phyloP scores from a whole-genome alignment of 30 jellyfish, hydroid and myxozoan genomes.

The Hydractinia echinata region DNA sequence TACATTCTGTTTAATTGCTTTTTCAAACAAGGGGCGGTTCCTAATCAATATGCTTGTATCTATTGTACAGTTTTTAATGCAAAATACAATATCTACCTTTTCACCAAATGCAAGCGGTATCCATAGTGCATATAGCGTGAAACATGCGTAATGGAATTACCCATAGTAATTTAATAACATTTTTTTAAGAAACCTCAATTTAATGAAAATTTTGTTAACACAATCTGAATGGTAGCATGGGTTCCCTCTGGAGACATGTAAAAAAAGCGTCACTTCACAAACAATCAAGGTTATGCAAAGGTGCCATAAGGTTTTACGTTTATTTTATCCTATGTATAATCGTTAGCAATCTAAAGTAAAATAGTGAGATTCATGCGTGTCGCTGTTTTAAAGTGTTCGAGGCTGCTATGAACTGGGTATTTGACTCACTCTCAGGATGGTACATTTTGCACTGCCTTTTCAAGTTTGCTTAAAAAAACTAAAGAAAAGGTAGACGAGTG shows the following conservation, averaged over 20 bases:
- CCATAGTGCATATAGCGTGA: too few relatives aligned
- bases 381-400: slow-evolving; percentile 63
- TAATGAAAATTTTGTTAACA: slow-evolving; percentile 45
- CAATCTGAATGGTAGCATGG: slow-evolving; percentile 89
- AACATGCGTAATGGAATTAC: too few relatives aligned
- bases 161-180: not conserved
- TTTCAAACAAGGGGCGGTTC: too few relatives aligned
- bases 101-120: too few relatives aligned
- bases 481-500: slow-evolving; percentile 3
- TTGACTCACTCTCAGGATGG: slow-evolving; percentile 60
- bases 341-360: not conserved
- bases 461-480: not conserved
- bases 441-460: slow-evolving; percentile 33
- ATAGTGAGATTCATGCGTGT: not conserved
- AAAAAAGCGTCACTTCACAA: slow-evolving; percentile 73
- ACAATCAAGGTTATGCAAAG: slow-evolving; percentile 59
- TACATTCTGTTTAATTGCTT: too few relatives aligned
- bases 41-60: too few relatives aligned
- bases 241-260: slow-evolving; percentile 91
- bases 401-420: slow-evolving; percentile 95
- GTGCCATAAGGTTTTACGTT: not conserved
- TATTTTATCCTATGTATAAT: not conserved
- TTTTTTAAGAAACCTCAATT: slow-evolving; percentile 16
- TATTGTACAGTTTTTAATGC: too few relatives aligned
- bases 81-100: too few relatives aligned